Percentiles rank a stretch among this genome's conserved stretches.
Evolutionary conservation across 2,888 invertebrate species (phyloP).

Genomic region (Gortyna flavago): DNA sequence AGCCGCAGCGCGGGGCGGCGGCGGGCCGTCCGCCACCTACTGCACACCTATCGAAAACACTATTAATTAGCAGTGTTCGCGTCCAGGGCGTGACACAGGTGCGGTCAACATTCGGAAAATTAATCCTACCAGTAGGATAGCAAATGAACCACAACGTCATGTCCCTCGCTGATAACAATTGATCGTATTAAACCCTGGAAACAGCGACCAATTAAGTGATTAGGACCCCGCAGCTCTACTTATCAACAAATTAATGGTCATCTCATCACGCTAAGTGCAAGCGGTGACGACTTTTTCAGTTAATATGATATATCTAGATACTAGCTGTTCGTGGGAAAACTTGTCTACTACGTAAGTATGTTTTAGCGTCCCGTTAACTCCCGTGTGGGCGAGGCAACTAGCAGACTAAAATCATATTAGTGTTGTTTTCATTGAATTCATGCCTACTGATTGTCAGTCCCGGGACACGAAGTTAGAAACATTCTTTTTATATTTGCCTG

Average conservation of each 20-base stretch:
- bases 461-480: neutral
- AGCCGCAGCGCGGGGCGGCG: conserved; percentile 65
- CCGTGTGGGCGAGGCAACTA: conserved; percentile 29
- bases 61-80: conserved; percentile 85
- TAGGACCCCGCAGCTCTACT: conserved; percentile 81
- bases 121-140: conserved; percentile 85
- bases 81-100: conserved; percentile 84
- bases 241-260: conserved; percentile 79
- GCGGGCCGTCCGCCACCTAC: conserved; percentile 56
- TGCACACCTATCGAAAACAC: conserved; percentile 84
- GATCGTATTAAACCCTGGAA: conserved; percentile 81
- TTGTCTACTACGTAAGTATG: conserved; percentile 8
- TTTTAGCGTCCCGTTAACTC: conserved; percentile 17
- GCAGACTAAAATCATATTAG: conserved; percentile 41
- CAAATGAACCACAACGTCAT: conserved; percentile 75
- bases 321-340: conserved; percentile 35
- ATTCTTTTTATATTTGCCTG: conserved; percentile 11
- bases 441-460: conserved; percentile 24
- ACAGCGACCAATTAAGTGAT: conserved; percentile 84
- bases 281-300: conserved; percentile 71
- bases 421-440: conserved; percentile 38
- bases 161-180: conserved; percentile 80
- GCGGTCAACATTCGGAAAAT: conserved; percentile 88
- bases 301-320: conserved; percentile 60
- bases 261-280: conserved; percentile 77